Base-by-base conservation (phyloP, 2,888 invertebrate species). In the Drosophila gaucha region DNA sequence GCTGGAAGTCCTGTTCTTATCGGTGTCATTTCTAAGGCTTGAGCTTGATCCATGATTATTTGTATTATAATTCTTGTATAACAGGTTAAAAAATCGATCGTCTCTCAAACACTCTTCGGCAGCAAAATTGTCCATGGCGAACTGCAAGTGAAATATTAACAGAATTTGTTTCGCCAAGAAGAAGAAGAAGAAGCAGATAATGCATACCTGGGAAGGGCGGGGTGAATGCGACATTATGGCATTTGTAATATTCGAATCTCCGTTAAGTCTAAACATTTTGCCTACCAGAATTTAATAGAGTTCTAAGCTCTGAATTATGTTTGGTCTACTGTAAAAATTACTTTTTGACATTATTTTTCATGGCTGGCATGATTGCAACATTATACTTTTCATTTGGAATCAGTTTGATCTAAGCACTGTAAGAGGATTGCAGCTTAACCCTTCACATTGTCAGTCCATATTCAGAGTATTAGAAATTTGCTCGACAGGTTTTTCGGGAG, bases 1-100 rank as follows among this genome's bases (percentile, higher is more conserved):
- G 12, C 63, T 60, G 22, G 36, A 18, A 43, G 31, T 20, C 36
- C 26, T 52, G 24, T 43, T 22, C 6, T 44, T 73, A 2, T 73
- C 28, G 1, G 6, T 26, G 1, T 30, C 46, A 18, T 31, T 55
- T 18, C 35, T 28, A 28, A 12, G 44, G n/a, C 30, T 55, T 20
- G 26, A 3, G 28, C 6, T 10, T 2, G 18, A 0, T 1, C 44
- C 43, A 12, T 43, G 28, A n/a, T 14, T 28, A 14, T 35, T 59
- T 24, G 18, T 50, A 20, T 72, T 52, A 26, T 50, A 76, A 24
- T 49, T 33, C 46, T 20, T 76, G 30, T 73, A 73, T 8, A 76
- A 22, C 4, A 72, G 28, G 3, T 60, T 72, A 8, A 57, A 73
- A 10, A 46, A 76, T 1, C n/a, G 50, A 46, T 73, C 73, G n/a